Evolutionary conservation across 2,113 vertebrate genomes (phyloP).

Genomic region (Eonycteris spelaea): DNA sequence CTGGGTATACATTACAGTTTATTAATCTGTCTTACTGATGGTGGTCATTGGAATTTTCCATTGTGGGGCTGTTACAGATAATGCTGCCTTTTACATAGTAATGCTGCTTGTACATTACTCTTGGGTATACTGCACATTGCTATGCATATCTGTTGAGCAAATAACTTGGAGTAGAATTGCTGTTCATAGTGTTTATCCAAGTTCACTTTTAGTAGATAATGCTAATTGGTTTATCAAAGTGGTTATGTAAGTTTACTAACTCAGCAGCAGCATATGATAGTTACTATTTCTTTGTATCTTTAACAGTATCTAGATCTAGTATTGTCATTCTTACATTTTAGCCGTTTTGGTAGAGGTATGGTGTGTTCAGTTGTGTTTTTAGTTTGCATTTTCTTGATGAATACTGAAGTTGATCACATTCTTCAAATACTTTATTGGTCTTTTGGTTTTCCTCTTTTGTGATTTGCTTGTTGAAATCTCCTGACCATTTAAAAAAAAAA

Average conservation of each 20-base stretch:
- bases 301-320: neutral
- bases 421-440: neutral
- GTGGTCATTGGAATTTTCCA: neutral
- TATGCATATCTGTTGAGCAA: neutral
- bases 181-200: neutral
- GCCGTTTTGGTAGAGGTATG: neutral
- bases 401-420: neutral
- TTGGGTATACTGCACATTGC: neutral
- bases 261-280: neutral
- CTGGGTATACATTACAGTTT: neutral
- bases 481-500: neutral
- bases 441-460: neutral
- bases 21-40: neutral
- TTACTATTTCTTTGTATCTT: neutral
- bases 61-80: neutral
- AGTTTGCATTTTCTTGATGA: neutral
- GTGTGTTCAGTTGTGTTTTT: neutral
- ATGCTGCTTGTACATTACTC: neutral
- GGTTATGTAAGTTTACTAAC: neutral
- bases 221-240: neutral
- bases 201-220: neutral
- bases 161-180: neutral
- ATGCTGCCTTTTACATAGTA: neutral
- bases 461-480: slow-evolving; percentile 6
- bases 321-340: neutral